phyloP scores from a whole-genome alignment of 2,888 invertebrate genomes.

The Eupithecia abbreviata region DNA sequence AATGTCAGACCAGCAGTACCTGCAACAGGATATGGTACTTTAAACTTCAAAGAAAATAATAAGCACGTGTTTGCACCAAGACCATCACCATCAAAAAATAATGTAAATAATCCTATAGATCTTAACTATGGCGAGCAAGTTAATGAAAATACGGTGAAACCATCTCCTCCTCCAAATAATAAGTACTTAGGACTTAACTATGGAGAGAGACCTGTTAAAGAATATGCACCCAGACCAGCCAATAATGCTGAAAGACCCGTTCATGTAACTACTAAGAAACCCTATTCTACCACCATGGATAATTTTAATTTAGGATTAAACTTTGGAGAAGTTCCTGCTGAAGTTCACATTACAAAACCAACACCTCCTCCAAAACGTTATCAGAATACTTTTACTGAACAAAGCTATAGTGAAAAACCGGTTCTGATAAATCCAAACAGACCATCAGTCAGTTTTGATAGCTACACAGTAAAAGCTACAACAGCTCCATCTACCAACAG shows the following conservation, averaged over 20 bases:
- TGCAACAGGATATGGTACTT: conserved; percentile 23
- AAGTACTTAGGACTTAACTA: conserved; percentile 6
- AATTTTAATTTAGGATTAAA: conserved; percentile 19
- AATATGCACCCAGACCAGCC: conserved; percentile 24
- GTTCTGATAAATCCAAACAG: conserved; percentile 21
- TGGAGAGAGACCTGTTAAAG: conserved; percentile 15
- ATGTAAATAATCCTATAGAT: conserved; percentile 9
- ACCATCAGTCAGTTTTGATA: conserved; percentile 19
- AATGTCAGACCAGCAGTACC: conserved; percentile 8
- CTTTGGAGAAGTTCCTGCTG: conserved; percentile 23
- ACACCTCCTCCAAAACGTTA: conserved; percentile 19
- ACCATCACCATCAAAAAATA: conserved; percentile 3
- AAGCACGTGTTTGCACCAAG: conserved; percentile 12
- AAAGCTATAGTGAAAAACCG: conserved; percentile 45
- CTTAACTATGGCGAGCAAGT: conserved; percentile 25
- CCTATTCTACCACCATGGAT: background rate
- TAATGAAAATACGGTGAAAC: conserved; percentile 12
- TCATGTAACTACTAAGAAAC: conserved; percentile 16
- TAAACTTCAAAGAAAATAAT: conserved; percentile 26
- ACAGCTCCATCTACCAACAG: conserved; percentile 66
- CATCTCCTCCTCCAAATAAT: conserved; percentile 12
- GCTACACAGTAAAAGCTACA: conserved; percentile 45
- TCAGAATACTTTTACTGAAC: conserved; percentile 32
- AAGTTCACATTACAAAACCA: conserved; percentile 22
- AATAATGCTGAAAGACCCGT: conserved; percentile 17